Evolutionary conservation across 2,113 vertebrate genomes (phyloP).

Genomic region (Ictidomys tridecemlineatus): DNA sequence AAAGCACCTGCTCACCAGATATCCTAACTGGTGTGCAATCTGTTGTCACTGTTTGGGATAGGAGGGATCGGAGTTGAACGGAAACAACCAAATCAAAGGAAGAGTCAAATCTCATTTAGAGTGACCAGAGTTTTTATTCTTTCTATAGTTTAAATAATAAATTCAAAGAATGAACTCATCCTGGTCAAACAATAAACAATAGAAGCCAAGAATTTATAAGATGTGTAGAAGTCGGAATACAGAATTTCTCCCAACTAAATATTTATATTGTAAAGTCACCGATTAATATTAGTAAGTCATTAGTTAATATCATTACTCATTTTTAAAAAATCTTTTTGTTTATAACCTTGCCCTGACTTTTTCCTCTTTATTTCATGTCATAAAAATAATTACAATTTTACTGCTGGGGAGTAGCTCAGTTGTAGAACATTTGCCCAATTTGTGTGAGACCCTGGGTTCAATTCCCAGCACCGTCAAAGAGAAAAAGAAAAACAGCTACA

Average conservation of each 20-base stretch:
- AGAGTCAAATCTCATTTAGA: background rate
- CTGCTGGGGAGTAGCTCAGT: background rate
- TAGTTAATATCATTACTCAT: background rate
- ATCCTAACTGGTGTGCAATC: background rate
- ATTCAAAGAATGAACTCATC: constrained; percentile 43
- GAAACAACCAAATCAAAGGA: background rate
- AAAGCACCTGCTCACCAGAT: background rate
- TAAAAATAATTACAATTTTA: background rate
- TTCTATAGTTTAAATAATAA: constrained; percentile 41
- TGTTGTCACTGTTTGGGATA: background rate
- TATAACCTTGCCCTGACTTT: background rate
- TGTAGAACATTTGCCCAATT: background rate
- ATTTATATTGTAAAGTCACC: background rate
- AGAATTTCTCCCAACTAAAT: background rate
- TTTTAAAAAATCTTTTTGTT: constrained; percentile 21
- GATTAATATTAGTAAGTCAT: background rate
- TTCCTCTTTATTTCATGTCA: background rate
- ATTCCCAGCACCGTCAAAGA: background rate
- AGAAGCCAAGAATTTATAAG: background rate
- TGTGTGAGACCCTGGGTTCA: background rate
- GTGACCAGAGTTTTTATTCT: background rate
- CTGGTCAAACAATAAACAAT: background rate
- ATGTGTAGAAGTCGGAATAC: background rate
- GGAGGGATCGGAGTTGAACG: background rate
- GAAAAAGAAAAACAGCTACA: background rate